These are phyloP conservation scores for Ariolimax columbianus DNA, from an alignment of 2,888 invertebrate species.

Conservation along the genomic window DNA sequence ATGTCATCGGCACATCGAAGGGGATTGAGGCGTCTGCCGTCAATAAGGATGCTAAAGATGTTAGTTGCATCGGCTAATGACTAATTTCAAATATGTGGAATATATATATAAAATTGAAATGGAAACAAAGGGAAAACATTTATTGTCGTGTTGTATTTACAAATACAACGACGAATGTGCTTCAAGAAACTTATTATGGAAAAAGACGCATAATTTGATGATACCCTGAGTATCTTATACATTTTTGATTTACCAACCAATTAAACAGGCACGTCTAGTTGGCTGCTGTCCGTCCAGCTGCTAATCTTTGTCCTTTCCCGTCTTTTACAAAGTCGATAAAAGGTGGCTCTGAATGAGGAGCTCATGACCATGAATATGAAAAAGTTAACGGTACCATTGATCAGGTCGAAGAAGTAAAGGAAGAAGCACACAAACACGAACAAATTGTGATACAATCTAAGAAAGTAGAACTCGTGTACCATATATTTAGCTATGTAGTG, in stretches of 20 bases:
- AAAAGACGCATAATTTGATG: no score
- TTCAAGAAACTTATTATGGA: no score
- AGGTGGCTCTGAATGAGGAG: neutral
- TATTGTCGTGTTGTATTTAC: no score
- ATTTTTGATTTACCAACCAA: neutral
- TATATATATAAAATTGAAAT: no score
- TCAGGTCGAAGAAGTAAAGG: constrained; percentile 12
- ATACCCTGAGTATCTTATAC: no score
- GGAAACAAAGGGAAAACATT: no score
- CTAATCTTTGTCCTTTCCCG: neutral
- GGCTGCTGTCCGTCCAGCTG: neutral
- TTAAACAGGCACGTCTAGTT: neutral
- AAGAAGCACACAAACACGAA: constrained; percentile 22
- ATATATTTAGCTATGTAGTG: constrained; percentile 36
- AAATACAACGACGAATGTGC: neutral
- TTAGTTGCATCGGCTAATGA: no score
- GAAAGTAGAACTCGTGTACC: constrained; percentile 38
- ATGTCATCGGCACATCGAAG: no score
- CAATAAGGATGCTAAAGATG: no score
- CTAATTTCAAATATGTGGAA: no score
- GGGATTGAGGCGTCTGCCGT: no score
- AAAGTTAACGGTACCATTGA: constrained; percentile 20
- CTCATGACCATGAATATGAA: neutral
- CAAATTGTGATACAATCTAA: constrained; percentile 29
- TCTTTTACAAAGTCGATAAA: neutral